Evolutionary conservation across 2,113 vertebrate genomes (phyloP), one percentile per base, ranked within the genome.

Genomic region (Rhea pennata): DNA sequence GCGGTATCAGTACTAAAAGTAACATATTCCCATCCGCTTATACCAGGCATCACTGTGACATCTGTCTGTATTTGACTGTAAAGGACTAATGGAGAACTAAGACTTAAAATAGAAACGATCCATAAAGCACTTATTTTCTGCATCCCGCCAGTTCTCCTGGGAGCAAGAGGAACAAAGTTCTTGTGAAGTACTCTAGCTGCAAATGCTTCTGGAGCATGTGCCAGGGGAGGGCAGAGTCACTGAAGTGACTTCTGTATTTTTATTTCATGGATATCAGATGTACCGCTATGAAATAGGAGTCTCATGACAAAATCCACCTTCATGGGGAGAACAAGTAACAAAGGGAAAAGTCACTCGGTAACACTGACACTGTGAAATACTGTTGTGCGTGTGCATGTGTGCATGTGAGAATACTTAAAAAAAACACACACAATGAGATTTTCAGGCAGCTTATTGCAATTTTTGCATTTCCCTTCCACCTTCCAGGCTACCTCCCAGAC

Each of bases 321-420:
- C 66, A 24, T 2, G 3, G 42, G 50, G 75, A 77, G 48, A 81
- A 54, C 15, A 1, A 22, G 51, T 62, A 73, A 40, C 53, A 10
- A 29, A 81, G 77, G 84, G 54, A 23, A 78, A 62, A 80, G 75
- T 83, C 85, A 46, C 64, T 91, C 70, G 71, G 71, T 88, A 12
- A 67, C 56, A 9, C 0, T 90, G 85, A 84, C 96, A 90, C 94
- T 94, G 94, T 91, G 93, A 96, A 87, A 77, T 85, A n/a, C 81
- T 91, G 78, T 50, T 66, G 66, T 93, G 95, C 88, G 91, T 85
- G 82, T 94, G 90, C 84, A 89, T 92, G 94, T 53, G 65, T 93
- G 87, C 87, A 88, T 90, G 94, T 87, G 77, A 82, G 92, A 70
- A 42, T 94, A 40, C 85, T 39, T 46, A 39, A 29, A 39, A 69